Evolutionary conservation across 2,888 invertebrate species (phyloP), one percentile per base, ranked within the genome.

Genomic region (Lysandra bellargus): DNA sequence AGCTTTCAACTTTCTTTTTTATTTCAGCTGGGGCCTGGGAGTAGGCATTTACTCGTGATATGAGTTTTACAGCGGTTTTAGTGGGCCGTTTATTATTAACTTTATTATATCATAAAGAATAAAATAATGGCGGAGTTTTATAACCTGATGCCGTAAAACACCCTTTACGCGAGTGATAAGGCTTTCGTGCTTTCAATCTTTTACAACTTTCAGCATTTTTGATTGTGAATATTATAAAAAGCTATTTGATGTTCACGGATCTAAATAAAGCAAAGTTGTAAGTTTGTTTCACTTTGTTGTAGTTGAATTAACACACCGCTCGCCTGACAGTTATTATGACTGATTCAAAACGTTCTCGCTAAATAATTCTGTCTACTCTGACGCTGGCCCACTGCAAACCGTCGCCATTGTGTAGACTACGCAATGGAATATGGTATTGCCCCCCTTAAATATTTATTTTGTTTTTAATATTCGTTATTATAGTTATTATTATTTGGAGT

Each of bases 111-210:
- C 88, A 92, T 93, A 92, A 93, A 92, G 88, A 87, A 90, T 92
- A 90, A 88, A 91, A 91, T 93, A 92, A 93, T 91, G 90, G 88
- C 88, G 87, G 85, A 90, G 90, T 92, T 92, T 93, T 93, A 92
- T 88, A 91, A 88, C 90, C 88, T 88, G 88, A 88, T 89, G 88
- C 89, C 87, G 88, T 93, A 93, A 93, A 93, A 92, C 91, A 91
- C 92, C 90, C 91, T 93, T 93, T 91, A 91, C 87, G 89, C 85
- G 82, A 85, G 88, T 84, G 90, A 91, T 91, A 90, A 89, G 89
- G 87, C 57, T 81, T 82, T 40, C 74, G 79, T 44, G 79, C 73
- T 74, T 79, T 44, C 30, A 57, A 53, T 61, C 74, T 75, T 60
- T 75, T 75, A 75, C 75, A 75, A 44, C 79, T 40, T 64, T 74